These are phyloP conservation scores for Pampus argenteus DNA, from an alignment of 2,797 vertebrate species.

Conservation along the genomic window DNA sequence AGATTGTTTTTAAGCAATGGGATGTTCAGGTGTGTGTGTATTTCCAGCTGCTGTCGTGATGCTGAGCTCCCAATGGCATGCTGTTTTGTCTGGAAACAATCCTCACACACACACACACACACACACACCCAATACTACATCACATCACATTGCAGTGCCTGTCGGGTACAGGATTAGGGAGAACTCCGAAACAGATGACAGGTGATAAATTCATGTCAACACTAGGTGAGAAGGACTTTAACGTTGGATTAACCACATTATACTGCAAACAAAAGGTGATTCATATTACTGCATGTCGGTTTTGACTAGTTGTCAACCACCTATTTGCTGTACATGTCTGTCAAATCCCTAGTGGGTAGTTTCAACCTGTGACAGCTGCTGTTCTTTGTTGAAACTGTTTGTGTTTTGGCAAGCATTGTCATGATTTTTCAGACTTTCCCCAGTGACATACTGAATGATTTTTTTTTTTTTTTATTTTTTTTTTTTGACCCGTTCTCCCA, in stretches of 20 bases:
- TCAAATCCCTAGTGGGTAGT: constrained; percentile 25
- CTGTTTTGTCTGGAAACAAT: constrained; percentile 59
- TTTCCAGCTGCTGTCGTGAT: constrained; percentile 34
- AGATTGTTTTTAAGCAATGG: constrained; percentile 8
- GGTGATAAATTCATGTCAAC: constrained; percentile 62
- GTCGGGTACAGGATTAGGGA: constrained; percentile 65
- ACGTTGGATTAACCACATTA: constrained; percentile 50
- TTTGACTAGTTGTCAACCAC: constrained; percentile 23
- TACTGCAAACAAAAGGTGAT: constrained; percentile 57
- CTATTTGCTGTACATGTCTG: constrained; percentile 23
- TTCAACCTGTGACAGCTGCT: constrained; percentile 54
- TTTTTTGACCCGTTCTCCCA: constrained; percentile 34
- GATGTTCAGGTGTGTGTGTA: constrained; percentile 28
- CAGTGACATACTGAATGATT: constrained; percentile 23
- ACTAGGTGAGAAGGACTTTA: constrained; percentile 40
- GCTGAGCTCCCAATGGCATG: constrained; percentile 14
- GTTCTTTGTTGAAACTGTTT: constrained; percentile 38
- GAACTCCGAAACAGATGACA: constrained; percentile 66
- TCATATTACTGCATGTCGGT: constrained; percentile 44
- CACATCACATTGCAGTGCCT: constrained; percentile 38
- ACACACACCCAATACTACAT: constrained; percentile 4
- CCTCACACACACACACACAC: constrained; percentile 19
- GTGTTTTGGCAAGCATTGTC: constrained; percentile 28
- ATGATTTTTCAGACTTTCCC: constrained; percentile 49
- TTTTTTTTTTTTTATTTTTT: constrained; percentile 4